Evolutionary conservation across 1,140 invertebrate genomes (phyloP).

Genomic region (Elysia chlorotica): DNA sequence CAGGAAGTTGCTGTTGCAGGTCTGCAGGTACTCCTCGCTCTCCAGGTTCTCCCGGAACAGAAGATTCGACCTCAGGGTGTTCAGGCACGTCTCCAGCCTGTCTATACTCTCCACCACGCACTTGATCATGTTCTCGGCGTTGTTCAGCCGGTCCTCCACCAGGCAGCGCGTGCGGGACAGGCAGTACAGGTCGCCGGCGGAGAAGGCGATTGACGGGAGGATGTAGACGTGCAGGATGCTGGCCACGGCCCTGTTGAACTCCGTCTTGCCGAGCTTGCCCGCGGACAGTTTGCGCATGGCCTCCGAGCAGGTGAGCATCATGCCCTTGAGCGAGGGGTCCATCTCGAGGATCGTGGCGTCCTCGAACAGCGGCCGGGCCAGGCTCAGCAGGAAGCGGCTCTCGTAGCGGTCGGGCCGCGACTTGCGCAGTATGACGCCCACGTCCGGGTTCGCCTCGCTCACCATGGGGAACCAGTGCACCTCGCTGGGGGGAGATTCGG

Average conservation of each 20-base stretch:
- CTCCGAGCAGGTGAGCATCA: conserved; percentile 11
- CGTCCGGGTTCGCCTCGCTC: neutral
- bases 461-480: too few species aligned
- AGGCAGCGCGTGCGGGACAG: neutral
- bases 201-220: conserved; percentile 1
- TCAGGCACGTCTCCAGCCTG: neutral
- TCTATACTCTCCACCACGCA: neutral
- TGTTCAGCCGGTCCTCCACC: conserved; percentile 2
- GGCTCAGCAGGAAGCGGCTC: neutral
- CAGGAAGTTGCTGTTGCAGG: conserved; percentile 9
- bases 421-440: neutral
- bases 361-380: conserved; percentile 7
- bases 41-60: neutral
- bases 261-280: neutral
- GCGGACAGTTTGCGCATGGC: neutral
- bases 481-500: too few species aligned
- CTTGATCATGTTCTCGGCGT: neutral
- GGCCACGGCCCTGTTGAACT: neutral
- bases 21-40: conserved; percentile 13
- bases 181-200: neutral
- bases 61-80: neutral
- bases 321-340: conserved; percentile 16
- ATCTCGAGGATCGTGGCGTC: conserved; percentile 2
- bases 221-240: conserved; percentile 18
- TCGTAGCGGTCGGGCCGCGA: neutral